phyloP scores from a whole-genome alignment of 1,140 invertebrate genomes.

The Eupeodes corollae region DNA sequence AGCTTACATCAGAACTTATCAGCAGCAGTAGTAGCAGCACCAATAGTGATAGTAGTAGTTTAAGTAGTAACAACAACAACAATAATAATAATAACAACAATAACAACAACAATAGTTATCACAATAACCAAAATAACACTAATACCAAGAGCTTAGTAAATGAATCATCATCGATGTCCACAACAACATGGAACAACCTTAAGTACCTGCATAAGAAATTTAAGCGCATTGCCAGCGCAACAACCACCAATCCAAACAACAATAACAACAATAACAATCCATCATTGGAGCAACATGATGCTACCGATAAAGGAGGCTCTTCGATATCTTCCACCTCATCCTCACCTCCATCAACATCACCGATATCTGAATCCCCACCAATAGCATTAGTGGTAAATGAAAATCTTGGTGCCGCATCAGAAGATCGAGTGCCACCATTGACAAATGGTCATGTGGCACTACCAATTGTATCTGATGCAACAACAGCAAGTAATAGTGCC shows the following conservation, averaged over 20 bases:
- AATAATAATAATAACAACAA: conserved; percentile 13
- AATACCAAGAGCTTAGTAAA: conserved; percentile 13
- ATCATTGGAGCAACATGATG: conserved; percentile 33
- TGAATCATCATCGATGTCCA: conserved; percentile 22
- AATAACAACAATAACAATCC: conserved; percentile 18
- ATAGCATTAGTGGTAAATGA: neutral
- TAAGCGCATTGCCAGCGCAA: conserved; percentile 69
- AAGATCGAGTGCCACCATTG: neutral
- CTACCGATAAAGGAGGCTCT: conserved; percentile 20
- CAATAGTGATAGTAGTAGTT: conserved; percentile 35
- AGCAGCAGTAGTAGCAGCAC: neutral
- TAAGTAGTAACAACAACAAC: conserved; percentile 12
- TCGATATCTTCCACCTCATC: conserved; percentile 22
- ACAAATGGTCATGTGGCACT: conserved; percentile 8
- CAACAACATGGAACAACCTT: conserved; percentile 47
- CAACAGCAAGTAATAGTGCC: conserved; percentile 14
- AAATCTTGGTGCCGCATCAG: conserved; percentile 1
- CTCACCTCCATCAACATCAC: conserved; percentile 10
- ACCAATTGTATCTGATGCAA: neutral
- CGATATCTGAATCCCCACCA: conserved; percentile 5
- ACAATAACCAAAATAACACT: conserved; percentile 27
- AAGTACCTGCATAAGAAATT: conserved; percentile 86
- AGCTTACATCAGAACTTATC: conserved; percentile 12
- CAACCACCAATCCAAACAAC: conserved; percentile 25
- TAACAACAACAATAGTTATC: conserved; percentile 23